Conservation (phyloP, 2,113 vertebrate species). For the Protobothrops flavoviridis region DNA sequence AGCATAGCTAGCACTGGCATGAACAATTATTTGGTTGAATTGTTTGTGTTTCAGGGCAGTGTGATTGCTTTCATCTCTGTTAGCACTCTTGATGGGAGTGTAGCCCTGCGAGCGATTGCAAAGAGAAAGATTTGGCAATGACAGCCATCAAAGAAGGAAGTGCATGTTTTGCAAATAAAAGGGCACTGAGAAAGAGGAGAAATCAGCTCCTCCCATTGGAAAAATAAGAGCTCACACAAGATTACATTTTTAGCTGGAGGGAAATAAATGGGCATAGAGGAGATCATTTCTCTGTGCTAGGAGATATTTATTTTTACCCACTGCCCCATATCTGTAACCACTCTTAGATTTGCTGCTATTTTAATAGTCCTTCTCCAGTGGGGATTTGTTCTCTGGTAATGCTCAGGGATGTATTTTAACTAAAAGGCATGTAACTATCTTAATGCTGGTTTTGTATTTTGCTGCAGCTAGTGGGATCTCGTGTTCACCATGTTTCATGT, state of each 20-base stretch:
- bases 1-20: background rate
- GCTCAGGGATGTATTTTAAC: background rate
- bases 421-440: background rate
- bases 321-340: background rate
- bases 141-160: background rate
- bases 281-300: background rate
- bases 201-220: background rate
- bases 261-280: background rate
- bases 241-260: background rate
- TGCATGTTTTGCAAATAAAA: background rate
- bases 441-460: background rate
- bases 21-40: background rate
- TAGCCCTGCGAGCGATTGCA: background rate
- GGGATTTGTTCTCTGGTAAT: background rate
- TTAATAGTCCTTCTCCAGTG: background rate
- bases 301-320: background rate
- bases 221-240: background rate
- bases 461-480: background rate
- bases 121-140: background rate
- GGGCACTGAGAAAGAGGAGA: background rate
- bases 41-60: background rate
- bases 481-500: background rate
- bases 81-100: background rate
- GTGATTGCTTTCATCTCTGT: background rate
- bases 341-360: background rate